Conservation (phyloP, 1,140 invertebrate genomes). For the Cepaea nemoralis region DNA sequence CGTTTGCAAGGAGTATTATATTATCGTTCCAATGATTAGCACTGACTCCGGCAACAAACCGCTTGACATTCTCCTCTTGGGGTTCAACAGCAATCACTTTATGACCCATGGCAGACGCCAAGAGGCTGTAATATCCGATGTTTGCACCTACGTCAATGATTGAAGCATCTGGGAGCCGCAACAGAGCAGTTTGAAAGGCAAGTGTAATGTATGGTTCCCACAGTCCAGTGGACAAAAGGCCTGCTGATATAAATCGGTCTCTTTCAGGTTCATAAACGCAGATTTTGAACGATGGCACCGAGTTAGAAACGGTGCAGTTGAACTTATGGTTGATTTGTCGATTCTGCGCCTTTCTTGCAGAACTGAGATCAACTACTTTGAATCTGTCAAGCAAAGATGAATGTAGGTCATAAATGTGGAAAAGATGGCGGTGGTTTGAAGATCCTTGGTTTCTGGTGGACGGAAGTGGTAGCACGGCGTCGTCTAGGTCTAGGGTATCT, state of each 20-base stretch:
- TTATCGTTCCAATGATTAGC: conserved; percentile 47
- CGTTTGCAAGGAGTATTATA: conserved; percentile 56
- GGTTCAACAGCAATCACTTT: conserved; percentile 65
- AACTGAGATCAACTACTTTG: conserved; percentile 31
- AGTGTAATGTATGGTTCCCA: conserved; percentile 64
- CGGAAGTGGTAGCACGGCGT: conserved; percentile 6
- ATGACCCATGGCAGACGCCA: conserved; percentile 59
- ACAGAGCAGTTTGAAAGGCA: conserved; percentile 50
- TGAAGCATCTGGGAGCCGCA: conserved; percentile 43
- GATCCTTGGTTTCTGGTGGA: not conserved
- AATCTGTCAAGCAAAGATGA: conserved; percentile 35
- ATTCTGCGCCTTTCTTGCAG: not conserved
- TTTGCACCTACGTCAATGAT: conserved; percentile 67
- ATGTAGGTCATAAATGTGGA: conserved; percentile 30
- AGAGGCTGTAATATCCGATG: conserved; percentile 62
- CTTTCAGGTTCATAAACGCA: conserved; percentile 51
- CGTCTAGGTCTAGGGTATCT: not conserved
- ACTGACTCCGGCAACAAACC: conserved; percentile 48
- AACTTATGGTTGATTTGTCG: conserved; percentile 11
- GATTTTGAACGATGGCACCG: conserved; percentile 52
- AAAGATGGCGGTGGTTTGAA: conserved; percentile 34
- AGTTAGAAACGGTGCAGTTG: conserved; percentile 51
- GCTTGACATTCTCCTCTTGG: conserved; percentile 48
- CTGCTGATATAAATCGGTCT: conserved; percentile 63
- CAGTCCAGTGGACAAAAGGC: conserved; percentile 52